Evolutionary conservation across 2,113 vertebrate genomes (phyloP), one percentile per base, ranked within the genome.

Genomic region (Crotalus helleri): DNA sequence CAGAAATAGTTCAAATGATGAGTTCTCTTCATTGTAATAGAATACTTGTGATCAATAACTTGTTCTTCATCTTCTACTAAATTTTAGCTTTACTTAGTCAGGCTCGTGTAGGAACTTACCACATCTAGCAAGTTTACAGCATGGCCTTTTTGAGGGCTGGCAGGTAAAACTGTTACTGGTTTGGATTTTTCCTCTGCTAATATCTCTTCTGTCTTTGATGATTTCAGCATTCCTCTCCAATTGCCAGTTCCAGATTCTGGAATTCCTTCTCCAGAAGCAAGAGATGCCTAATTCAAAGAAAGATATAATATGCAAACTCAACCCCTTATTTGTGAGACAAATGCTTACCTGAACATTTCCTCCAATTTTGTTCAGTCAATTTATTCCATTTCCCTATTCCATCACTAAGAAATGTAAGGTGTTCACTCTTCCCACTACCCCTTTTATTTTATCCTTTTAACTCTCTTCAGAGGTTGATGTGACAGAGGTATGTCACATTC

Each of bases 41-140:
- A 92, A 29, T 49, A 88, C 89, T 95, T 92, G 91, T 44, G 61
- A 61, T 87, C 3, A 51, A 4, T 59, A 89, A 46, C 13, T 91
- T 26, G 54, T n/a, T 92, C 93, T 86, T 92, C 55, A 26, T 90
- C n/a, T 86, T 29, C n/a, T 8, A 10, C 8, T 3, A 17, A 93
- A 89, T 90, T 91, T 13, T 39, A 57, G 21, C 44, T 90, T 64
- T 85, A 39, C 17, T 57, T 26, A 51, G 21, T 46, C 46, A 9
- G 49, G 53, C 61, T 26, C 85, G 2, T 89, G 61, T 24, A 74
- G 51, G 29, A 26, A 96, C 95, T 96, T 94, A 99, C 99, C 98
- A 99, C 99, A 97, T 99, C 99, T 74, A 99, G 97, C 10, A 99
- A 96, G 97, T 99, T 99, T 95, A 99, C 98, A 91, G 99, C 99